Evolutionary conservation across 2,797 vertebrate genomes (phyloP), one percentile per base, ranked within the genome.

Genomic region (Chrysolophus pictus): DNA sequence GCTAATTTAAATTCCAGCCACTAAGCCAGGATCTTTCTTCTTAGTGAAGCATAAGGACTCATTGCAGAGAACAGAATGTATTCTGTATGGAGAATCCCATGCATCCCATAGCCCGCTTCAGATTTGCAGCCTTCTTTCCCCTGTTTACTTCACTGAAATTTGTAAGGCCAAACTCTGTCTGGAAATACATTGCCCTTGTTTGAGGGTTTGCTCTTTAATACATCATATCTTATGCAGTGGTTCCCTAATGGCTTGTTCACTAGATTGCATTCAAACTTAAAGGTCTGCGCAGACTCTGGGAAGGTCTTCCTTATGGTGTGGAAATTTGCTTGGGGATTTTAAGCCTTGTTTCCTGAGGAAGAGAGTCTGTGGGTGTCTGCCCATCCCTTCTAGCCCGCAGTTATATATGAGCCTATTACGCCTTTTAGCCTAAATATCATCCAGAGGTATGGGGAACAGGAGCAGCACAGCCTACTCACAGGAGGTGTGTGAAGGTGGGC

Each of bases 321-420:
- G 91, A 94, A 95, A 95, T 68, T 41, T 83, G 89, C 94, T 73
- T 51, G 74, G 93, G 91, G 89, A 60, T 83, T 94, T 96, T 74
- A 87, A 90, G 51, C 53, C 47, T 5, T 1, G 10, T 70, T 92
- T 92, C 80, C 53, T 46, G n/a, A 65, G 56, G 31, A 81, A 81
- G n/a, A n/a, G 55, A 22, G 56, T 26, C 47, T 87, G 41, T 39
- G 58, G 1, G 0, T 51, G 75, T 39, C 90, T 77, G 73, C 35
- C 73, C 88, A 28, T 69, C 44, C 91, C 58, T 46, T 44, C 44
- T 14, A 53, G n/a, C 19, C 39, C 44, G 23, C 31, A 35, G 69
- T 29, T 69, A 28, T 63, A 70, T 58, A 70, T 26, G 53, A 79
- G 64, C 44, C 70, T 35, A 4, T 70, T 69, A 55, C 46, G 35